phyloP scores from a whole-genome alignment of 2,888 invertebrate genomes.

The Agrochola macilenta region DNA sequence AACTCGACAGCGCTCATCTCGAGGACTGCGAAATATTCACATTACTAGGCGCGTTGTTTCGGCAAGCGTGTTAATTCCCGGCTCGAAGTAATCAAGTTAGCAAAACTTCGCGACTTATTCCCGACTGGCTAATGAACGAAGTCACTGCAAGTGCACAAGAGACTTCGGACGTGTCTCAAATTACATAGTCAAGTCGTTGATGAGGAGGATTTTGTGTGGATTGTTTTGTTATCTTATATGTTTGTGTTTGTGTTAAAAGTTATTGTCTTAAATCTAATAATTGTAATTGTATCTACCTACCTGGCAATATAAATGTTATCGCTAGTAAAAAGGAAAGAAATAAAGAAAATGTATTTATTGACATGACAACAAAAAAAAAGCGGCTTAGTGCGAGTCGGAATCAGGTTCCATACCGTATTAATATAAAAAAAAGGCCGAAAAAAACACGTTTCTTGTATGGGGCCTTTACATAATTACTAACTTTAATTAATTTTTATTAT shows the following conservation, averaged over 20 bases:
- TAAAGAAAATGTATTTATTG: background rate
- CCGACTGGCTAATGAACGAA: slow-evolving; percentile 82
- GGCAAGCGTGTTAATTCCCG: slow-evolving; percentile 63
- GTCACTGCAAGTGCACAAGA: slow-evolving; percentile 77
- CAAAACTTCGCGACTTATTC: slow-evolving; percentile 80
- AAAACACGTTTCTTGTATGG: no score
- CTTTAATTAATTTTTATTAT: no score
- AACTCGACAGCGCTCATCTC: slow-evolving; percentile 47
- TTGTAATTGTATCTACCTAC: background rate
- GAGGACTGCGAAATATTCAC: slow-evolving; percentile 49
- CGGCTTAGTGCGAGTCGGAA: no score
- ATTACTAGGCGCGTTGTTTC: slow-evolving; percentile 67
- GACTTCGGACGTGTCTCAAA: slow-evolving; percentile 76
- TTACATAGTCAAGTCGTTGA: slow-evolving; percentile 71
- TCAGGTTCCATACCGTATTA: no score
- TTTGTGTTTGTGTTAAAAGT: background rate
- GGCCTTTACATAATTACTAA: no score
- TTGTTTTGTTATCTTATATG: slow-evolving; percentile 37
- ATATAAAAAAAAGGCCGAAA: no score
- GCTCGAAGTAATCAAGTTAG: slow-evolving; percentile 69
- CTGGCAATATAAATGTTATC: background rate
- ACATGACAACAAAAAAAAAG: no score
- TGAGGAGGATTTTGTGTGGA: slow-evolving; percentile 40
- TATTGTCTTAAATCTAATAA: no score
- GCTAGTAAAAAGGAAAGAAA: background rate